phyloP scores from a whole-genome alignment of 2,797 vertebrate species.

The Rhabdophis nuchalis region DNA sequence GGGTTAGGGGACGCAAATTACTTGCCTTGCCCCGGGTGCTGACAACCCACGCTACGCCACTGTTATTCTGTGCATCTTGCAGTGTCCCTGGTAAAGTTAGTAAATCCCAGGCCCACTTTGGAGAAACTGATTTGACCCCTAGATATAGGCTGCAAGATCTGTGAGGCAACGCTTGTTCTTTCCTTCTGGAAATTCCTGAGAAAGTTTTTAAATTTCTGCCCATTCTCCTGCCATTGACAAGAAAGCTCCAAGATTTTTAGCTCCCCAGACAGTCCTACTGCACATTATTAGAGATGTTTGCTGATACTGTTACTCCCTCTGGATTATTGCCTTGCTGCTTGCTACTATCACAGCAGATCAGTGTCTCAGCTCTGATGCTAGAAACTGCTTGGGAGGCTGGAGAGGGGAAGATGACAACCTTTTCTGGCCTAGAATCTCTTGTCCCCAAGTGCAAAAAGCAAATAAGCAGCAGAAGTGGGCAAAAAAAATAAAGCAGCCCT shows the following conservation, averaged over 20 bases:
- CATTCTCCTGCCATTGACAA: neutral
- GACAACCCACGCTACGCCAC: too few species aligned
- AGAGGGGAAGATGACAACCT: neutral
- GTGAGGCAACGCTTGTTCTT: neutral
- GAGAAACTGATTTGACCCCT: neutral
- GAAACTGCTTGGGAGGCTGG: neutral
- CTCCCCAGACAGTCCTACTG: conserved; percentile 6
- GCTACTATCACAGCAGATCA: neutral
- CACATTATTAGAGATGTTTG: conserved; percentile 34
- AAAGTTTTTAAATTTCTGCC: neutral
- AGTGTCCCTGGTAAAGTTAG: neutral
- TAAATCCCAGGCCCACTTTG: neutral
- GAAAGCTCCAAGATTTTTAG: neutral
- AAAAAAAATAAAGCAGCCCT: neutral
- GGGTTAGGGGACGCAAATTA: too few species aligned
- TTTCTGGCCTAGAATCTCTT: rapidly evolving
- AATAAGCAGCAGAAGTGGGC: neutral
- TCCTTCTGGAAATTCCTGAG: conserved; percentile 7
- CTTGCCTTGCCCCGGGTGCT: too few species aligned
- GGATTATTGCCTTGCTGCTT: conserved; percentile 1
- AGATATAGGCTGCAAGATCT: neutral
- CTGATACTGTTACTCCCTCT: neutral
- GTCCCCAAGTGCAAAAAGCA: neutral
- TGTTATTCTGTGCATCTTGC: neutral
- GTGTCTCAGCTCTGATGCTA: neutral